Percentiles rank a stretch among this genome's conserved stretches.
These are phyloP conservation scores for Bembecia ichneumoniformis DNA, from an alignment of 2,888 invertebrate genomes.

Conservation along the genomic window DNA sequence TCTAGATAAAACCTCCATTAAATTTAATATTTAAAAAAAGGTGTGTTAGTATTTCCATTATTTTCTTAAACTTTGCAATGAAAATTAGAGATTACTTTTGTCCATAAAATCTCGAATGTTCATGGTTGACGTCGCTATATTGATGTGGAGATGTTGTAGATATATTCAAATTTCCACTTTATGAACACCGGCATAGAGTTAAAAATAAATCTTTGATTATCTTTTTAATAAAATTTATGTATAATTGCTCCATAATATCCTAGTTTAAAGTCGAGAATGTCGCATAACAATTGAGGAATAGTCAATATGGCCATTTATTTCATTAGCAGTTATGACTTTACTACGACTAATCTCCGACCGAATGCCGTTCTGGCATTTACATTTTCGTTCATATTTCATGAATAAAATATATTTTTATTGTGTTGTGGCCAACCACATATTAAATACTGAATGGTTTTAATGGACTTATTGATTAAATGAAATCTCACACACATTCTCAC, in stretches of 20 bases:
- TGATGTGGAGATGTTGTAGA: too few species aligned
- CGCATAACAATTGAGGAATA: constrained; percentile 7
- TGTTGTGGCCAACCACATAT: background rate
- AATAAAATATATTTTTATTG: background rate
- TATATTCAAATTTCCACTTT: background rate
- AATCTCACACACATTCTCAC: too few species aligned
- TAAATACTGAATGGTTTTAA: background rate
- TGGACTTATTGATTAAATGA: background rate
- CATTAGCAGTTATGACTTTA: background rate
- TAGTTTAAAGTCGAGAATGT: constrained; percentile 12
- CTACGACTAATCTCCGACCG: background rate
- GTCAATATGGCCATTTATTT: constrained; percentile 1
- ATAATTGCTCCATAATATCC: constrained; percentile 15
- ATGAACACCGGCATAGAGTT: background rate
- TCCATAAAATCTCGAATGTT: too few species aligned
- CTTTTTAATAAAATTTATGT: constrained; percentile 14
- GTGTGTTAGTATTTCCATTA: too few species aligned
- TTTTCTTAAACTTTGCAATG: too few species aligned
- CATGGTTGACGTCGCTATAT: too few species aligned
- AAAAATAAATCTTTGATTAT: background rate
- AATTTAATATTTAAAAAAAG: too few species aligned
- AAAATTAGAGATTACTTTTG: too few species aligned
- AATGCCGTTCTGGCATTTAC: background rate
- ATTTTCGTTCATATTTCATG: background rate
- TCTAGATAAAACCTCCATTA: too few species aligned